Evolutionary conservation across 2,797 vertebrate genomes (phyloP).

Genomic region (Danio tinwini): DNA sequence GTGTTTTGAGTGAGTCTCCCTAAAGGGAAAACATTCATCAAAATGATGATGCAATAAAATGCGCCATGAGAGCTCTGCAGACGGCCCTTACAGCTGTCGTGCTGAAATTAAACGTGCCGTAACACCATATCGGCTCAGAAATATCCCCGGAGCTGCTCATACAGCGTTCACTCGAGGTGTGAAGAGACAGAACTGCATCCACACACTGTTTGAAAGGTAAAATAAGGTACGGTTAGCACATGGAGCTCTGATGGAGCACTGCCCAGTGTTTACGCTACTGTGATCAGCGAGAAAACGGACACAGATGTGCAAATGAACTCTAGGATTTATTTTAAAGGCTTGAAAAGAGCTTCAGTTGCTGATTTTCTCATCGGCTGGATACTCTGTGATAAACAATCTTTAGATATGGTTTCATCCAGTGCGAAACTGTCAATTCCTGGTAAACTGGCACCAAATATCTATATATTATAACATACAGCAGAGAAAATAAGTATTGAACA

Average conservation of each 20-base stretch:
- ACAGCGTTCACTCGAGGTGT: neutral
- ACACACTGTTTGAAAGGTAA: neutral
- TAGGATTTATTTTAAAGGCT: neutral
- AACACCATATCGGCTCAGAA: conserved; percentile 18
- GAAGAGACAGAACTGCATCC: neutral
- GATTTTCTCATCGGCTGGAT: neutral
- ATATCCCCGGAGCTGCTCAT: neutral
- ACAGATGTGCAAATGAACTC: neutral
- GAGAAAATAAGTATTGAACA: too few species aligned
- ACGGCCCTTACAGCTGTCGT: neutral
- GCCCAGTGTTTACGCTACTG: conserved; percentile 1
- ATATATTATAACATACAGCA: too few species aligned
- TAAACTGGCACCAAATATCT: too few species aligned
- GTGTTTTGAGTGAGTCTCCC: neutral
- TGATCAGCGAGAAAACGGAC: neutral
- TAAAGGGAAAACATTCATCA: conserved; percentile 1
- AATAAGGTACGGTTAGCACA: conserved; percentile 2
- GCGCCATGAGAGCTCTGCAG: neutral
- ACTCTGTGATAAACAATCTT: too few species aligned
- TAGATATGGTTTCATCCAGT: too few species aligned
- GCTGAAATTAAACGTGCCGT: neutral
- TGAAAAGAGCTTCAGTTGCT: neutral
- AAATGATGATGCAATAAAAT: conserved; percentile 20
- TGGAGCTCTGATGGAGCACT: conserved; percentile 5
- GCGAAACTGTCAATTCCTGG: too few species aligned